Evolutionary conservation across 2,797 vertebrate genomes (phyloP).

Genomic region (Morelia viridis): DNA sequence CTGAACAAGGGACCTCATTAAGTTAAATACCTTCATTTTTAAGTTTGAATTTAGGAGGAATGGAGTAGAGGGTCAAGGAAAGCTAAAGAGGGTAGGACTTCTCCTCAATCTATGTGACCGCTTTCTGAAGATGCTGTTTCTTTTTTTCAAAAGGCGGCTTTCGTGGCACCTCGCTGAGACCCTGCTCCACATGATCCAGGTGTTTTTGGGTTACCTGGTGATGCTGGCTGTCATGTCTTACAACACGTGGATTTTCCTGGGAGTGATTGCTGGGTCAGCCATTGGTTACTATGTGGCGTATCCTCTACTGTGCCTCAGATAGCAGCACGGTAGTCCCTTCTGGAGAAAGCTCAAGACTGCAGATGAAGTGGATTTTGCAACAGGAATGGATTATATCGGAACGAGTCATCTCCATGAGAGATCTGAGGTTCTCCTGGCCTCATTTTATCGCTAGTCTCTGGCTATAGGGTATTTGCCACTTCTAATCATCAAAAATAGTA

Average conservation of each 20-base stretch:
- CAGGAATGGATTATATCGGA: background rate
- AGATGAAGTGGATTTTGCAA: background rate
- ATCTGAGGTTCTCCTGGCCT: background rate
- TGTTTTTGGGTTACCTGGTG: slow-evolving; percentile 88
- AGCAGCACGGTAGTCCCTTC: background rate
- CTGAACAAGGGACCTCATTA: background rate
- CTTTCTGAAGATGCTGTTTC: background rate
- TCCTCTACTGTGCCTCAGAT: slow-evolving; percentile 76
- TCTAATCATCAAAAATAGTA: background rate
- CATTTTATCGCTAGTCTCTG: background rate
- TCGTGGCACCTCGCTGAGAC: slow-evolving; percentile 79
- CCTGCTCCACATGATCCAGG: slow-evolving; percentile 84
- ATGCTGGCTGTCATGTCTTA: slow-evolving; percentile 98
- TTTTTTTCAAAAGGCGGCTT: slow-evolving; percentile 74
- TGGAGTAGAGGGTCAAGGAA: background rate
- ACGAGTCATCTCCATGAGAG: too few relatives aligned
- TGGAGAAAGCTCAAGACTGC: too few relatives aligned
- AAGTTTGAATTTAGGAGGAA: background rate
- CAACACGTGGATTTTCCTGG: slow-evolving; percentile 93
- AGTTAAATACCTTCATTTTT: background rate
- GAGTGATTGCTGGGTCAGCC: slow-evolving; percentile 80
- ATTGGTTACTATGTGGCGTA: slow-evolving; percentile 89
- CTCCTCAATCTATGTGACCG: fast-evolving
- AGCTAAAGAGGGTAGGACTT: too few relatives aligned
- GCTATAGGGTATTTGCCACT: too few relatives aligned